A percentile compares a stretch with the other conserved stretches of the same genome.
phyloP scores from a whole-genome alignment of 2,113 vertebrate genomes.

The Panthera tigris region DNA sequence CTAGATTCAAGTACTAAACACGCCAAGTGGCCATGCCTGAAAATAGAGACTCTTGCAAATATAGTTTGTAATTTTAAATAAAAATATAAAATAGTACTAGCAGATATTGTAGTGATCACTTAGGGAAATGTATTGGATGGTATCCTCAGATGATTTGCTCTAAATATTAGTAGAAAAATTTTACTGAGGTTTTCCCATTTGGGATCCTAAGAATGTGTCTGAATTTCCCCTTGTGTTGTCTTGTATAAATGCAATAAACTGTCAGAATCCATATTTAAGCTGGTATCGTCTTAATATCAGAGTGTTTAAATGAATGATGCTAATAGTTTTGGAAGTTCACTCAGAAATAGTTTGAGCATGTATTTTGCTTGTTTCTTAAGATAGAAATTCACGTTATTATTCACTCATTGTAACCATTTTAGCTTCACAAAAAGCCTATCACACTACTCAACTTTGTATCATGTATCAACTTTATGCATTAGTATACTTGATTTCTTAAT shows the following conservation, averaged over 20 bases:
- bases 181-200: neutral
- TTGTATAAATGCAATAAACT: neutral
- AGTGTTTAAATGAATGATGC: slow-evolving; percentile 7
- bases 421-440: neutral
- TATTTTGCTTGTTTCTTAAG: neutral
- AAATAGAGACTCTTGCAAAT: neutral
- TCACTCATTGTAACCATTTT: neutral
- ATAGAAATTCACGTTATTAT: neutral
- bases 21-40: neutral
- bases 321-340: slow-evolving; percentile 12
- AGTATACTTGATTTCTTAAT: neutral
- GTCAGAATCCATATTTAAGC: neutral
- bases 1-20: neutral
- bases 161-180: neutral
- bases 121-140: neutral
- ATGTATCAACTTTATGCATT: neutral
- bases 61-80: neutral
- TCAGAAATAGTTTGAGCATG: neutral
- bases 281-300: neutral
- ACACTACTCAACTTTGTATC: neutral
- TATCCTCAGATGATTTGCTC: neutral
- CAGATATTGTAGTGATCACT: neutral
- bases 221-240: neutral
- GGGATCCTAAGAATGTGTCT: neutral
- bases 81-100: neutral